These are phyloP conservation scores for Sitta carolinensis DNA, from an alignment of 2,797 vertebrate genomes.

Conservation along the genomic window DNA sequence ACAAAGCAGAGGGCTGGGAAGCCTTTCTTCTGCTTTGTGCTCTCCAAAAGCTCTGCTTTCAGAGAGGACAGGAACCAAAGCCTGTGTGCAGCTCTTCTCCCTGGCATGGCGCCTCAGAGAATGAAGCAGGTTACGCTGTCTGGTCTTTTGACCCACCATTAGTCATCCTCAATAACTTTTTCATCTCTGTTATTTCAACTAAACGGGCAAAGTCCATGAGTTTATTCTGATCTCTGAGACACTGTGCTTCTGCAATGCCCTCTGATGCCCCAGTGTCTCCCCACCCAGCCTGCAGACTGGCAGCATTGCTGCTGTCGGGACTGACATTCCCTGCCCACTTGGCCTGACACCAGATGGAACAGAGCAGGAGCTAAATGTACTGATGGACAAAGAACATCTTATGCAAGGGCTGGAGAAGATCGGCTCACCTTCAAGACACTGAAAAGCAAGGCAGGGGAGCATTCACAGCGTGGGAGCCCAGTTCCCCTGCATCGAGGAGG, in stretches of 20 bases:
- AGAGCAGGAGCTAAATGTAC: not conserved
- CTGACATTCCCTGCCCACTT: accelerated
- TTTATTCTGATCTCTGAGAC: not conserved
- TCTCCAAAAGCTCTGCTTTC: not conserved
- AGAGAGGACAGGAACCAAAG: not conserved
- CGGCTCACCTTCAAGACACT: not conserved
- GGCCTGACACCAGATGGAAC: not conserved
- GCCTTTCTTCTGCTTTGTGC: not conserved
- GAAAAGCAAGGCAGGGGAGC: not conserved
- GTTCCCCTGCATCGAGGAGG: accelerated
- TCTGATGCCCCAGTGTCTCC: not conserved
- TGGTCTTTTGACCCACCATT: not conserved
- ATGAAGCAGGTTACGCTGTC: not conserved
- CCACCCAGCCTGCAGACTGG: accelerated
- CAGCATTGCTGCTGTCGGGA: accelerated
- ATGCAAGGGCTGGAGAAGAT: not conserved
- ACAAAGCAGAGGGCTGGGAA: not conserved
- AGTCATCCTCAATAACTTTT: not conserved
- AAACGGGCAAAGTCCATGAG: not conserved
- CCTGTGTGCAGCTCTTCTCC: not conserved
- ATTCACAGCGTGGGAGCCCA: not conserved
- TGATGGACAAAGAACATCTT: not conserved
- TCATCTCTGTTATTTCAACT: conserved; percentile 4
- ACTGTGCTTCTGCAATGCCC: not conserved
- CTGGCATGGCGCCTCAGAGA: not conserved